A percentile compares a stretch with the other conserved stretches of the same genome.
These are phyloP conservation scores for Lagopus muta DNA, from an alignment of 2,113 vertebrate genomes.

Conservation along the genomic window DNA sequence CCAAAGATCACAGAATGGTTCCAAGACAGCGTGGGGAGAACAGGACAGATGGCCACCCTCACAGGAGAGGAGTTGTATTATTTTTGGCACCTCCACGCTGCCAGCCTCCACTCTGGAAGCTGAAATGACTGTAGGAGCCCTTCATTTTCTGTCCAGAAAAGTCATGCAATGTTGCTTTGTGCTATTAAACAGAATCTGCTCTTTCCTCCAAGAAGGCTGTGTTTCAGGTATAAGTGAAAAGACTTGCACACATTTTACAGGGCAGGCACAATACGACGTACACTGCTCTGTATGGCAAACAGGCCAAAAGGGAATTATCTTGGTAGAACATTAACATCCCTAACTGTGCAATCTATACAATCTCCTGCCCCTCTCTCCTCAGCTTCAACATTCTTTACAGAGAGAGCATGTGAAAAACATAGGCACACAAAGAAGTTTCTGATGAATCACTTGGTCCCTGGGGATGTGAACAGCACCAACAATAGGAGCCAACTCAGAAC, in stretches of 20 bases:
- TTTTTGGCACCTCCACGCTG: constrained; percentile 13
- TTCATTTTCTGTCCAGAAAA: background rate
- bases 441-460: background rate
- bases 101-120: background rate
- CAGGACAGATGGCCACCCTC: constrained; percentile 40
- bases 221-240: background rate
- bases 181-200: background rate
- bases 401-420: background rate
- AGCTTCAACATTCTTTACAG: background rate
- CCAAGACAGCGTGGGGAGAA: background rate
- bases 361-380: background rate
- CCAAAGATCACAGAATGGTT: background rate
- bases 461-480: background rate
- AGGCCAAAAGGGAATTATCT: constrained; percentile 4
- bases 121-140: background rate
- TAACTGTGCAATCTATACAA: background rate
- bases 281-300: background rate
- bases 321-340: background rate
- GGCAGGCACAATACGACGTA: background rate
- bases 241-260: background rate
- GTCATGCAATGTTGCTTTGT: background rate
- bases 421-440: background rate
- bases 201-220: background rate
- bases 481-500: background rate
- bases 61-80: background rate